Evolutionary conservation across 2,888 invertebrate genomes (phyloP).

Genomic region (Noctua janthina): DNA sequence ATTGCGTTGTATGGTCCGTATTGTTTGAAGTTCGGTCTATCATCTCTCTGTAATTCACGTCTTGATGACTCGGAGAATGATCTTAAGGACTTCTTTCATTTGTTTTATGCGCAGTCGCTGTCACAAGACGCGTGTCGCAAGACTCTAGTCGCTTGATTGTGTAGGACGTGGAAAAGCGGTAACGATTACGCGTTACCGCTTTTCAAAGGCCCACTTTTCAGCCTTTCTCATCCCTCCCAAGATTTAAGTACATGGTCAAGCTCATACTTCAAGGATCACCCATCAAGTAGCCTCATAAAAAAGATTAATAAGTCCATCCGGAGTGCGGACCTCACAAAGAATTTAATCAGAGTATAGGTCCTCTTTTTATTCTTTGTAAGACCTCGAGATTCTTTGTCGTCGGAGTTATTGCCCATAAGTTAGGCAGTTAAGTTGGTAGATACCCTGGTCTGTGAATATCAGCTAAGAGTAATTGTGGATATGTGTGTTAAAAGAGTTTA

Average conservation of each 20-base stretch:
- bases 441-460: slow-evolving; percentile 37
- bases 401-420: slow-evolving; percentile 59
- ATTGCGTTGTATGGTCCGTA: background rate
- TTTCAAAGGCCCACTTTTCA: slow-evolving; percentile 4
- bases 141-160: background rate
- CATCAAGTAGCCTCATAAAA: slow-evolving; percentile 51
- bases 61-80: background rate
- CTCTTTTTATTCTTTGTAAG: slow-evolving; percentile 53
- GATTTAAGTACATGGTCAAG: slow-evolving; percentile 40
- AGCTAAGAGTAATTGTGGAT: slow-evolving; percentile 7
- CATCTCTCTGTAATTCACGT: background rate
- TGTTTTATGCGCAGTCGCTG: background rate
- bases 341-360: slow-evolving; percentile 62
- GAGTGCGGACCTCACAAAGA: slow-evolving; percentile 58
- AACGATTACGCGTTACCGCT: too few relatives aligned
- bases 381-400: slow-evolving; percentile 50
- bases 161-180: too few relatives aligned
- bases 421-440: slow-evolving; percentile 38
- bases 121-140: background rate
- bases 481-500: background rate
- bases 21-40: background rate
- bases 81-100: background rate
- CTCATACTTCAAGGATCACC: slow-evolving; percentile 21
- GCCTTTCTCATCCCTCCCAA: background rate
- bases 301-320: slow-evolving; percentile 52